Evolutionary conservation across 2,797 vertebrate species (phyloP).

Genomic region (Kryptolebias ocellatus): DNA sequence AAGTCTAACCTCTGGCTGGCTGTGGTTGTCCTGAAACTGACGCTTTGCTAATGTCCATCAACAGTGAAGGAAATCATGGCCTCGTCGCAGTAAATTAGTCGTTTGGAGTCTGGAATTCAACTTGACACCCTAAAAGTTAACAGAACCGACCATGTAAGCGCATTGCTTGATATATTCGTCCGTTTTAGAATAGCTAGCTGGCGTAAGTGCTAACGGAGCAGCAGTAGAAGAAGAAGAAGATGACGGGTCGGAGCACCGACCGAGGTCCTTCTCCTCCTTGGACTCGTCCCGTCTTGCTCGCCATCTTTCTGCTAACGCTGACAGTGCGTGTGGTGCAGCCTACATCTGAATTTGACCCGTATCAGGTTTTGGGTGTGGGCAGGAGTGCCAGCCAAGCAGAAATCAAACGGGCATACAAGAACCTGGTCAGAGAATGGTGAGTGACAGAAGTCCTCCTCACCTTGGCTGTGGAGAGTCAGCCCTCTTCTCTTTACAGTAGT

Average conservation of each 20-base stretch:
- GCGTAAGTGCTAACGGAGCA: constrained; percentile 13
- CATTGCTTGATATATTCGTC: not conserved
- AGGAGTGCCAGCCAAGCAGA: constrained; percentile 86
- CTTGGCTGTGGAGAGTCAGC: not conserved
- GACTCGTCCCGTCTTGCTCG: constrained; percentile 33
- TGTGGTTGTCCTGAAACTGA: not conserved
- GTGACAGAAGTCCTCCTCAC: constrained; percentile 38
- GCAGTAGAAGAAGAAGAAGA: constrained; percentile 10
- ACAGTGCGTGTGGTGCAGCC: constrained; percentile 72
- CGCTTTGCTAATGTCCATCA: constrained; percentile 23
- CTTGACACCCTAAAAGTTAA: not conserved
- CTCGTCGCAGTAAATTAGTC: constrained; percentile 13
- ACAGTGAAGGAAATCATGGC: constrained; percentile 45
- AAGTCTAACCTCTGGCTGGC: not conserved
- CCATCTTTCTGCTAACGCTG: constrained; percentile 73
- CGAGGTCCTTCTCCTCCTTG: constrained; percentile 13
- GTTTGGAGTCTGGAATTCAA: not conserved
- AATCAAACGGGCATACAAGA: constrained; percentile 92
- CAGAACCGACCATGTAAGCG: constrained; percentile 32
- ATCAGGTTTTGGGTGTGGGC: constrained; percentile 86
- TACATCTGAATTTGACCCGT: constrained; percentile 86
- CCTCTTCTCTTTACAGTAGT: not conserved
- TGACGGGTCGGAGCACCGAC: constrained; percentile 34
- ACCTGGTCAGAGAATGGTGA: constrained; percentile 91
- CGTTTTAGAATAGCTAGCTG: constrained; percentile 6